These are phyloP conservation scores for Micoletzkya japonica DNA, from an alignment of 2,888 invertebrate genomes.

Conservation along the genomic window DNA sequence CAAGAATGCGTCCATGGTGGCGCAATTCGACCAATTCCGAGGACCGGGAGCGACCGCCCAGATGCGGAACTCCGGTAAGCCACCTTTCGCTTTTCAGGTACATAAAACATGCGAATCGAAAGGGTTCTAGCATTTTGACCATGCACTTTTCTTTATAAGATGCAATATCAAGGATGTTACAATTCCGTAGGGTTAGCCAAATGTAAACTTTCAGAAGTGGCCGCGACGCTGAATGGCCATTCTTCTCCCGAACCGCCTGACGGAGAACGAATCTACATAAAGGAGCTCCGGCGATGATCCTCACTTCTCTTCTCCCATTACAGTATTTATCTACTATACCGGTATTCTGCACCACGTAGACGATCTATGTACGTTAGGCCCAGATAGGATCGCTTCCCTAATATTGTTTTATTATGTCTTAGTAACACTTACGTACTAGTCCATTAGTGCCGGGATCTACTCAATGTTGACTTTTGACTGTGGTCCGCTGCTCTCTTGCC, in stretches of 20 bases:
- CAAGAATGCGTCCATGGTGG: slow-evolving; percentile 26
- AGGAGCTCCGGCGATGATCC: slow-evolving; percentile 21
- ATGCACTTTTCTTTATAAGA: neutral
- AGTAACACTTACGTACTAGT: too few species aligned
- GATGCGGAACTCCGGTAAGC: neutral
- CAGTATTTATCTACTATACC: too few species aligned
- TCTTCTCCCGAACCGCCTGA: neutral
- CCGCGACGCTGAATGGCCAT: slow-evolving; percentile 10
- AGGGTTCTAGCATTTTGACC: neutral
- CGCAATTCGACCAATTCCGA: slow-evolving; percentile 25
- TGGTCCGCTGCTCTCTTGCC: too few species aligned
- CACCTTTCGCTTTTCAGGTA: neutral
- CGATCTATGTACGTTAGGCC: too few species aligned
- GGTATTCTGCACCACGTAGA: too few species aligned
- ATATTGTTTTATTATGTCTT: too few species aligned
- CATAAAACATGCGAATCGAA: neutral
- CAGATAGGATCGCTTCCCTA: too few species aligned
- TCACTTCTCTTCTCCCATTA: neutral
- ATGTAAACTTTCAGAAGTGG: slow-evolving; percentile 2
- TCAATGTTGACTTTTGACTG: too few species aligned
- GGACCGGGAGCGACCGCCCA: slow-evolving; percentile 17
- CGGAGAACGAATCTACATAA: slow-evolving; percentile 23
- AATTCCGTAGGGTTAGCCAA: neutral
- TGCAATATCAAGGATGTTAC: neutral
- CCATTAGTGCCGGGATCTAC: too few species aligned